Evolutionary conservation across 2,888 invertebrate species (phyloP), one percentile per base, ranked within the genome.

Genomic region (Copidosoma aretas): DNA sequence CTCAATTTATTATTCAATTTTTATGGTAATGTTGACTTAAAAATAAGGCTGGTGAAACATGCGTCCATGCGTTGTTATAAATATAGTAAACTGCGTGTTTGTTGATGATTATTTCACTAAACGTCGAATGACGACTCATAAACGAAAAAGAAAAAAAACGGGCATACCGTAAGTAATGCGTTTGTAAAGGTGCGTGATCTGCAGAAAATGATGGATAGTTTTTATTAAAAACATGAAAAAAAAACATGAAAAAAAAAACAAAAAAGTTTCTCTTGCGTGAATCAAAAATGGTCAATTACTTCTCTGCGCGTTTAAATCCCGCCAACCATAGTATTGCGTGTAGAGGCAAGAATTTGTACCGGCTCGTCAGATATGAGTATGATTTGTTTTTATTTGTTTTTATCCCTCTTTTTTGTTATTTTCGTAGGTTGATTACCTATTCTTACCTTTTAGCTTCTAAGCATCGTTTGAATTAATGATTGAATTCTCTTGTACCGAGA

Each of bases 221-320:
- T 64, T 67, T 66, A 58, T 61, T 67, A 64, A 8, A 66, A 64
- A 60, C 3, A 62, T 67, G 66, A 8, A 66, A 64, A 60, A 46
- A 62, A 68, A 63, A 66, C 52, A 8, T 63, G 60, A 60, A 46
- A 65, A 68, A 63, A 66, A 32, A 32, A 8, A 66, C 60, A 60
- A 46, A 65, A 68, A 63, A 66, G 46, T 58, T 68, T 60, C 64
- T 67, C 65, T 64, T 57, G 67, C 57, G 57, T 71, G 66, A 64
- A 73, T 67, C 70, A 52, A 71, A 73, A 71, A 73, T 71, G 66
- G 71, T 72, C 70, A 73, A 73, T 73, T 68, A 72, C 60, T 60
- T 67, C 60, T 67, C 66, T 64, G 67, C 64, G 59, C 65, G 3
- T 58, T 67, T 63, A 25, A 68, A 60, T 64, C 64, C 59, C 59